Evolutionary conservation across 2,797 vertebrate species (phyloP).

Genomic region (Sciurus carolinensis): DNA sequence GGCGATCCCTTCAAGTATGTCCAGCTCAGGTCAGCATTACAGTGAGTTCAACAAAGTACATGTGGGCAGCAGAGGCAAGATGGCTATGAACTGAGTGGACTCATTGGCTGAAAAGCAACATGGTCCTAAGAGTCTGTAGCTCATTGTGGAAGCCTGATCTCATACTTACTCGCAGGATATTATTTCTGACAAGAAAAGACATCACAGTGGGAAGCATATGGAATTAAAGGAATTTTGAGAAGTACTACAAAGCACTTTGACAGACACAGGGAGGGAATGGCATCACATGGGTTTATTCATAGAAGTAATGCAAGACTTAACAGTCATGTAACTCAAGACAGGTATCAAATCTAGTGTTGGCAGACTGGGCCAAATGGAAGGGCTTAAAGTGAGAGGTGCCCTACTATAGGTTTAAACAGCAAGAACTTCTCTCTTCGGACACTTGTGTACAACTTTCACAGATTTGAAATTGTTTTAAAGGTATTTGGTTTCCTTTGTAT

Average conservation of each 20-base stretch:
- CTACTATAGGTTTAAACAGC: neutral
- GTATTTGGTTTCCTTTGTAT: neutral
- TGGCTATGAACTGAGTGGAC: neutral
- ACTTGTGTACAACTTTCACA: neutral
- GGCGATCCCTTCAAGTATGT: neutral
- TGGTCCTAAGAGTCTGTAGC: neutral
- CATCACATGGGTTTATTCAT: neutral
- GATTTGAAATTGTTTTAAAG: neutral
- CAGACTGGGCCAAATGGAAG: neutral
- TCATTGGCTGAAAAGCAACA: neutral
- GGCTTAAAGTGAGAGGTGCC: neutral
- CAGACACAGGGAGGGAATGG: neutral
- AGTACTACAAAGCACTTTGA: neutral
- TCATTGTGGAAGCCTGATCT: neutral
- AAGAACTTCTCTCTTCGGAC: conserved; percentile 8
- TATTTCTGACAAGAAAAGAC: conserved; percentile 41
- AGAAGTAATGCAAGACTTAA: neutral
- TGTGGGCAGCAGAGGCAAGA: neutral
- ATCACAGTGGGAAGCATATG: neutral
- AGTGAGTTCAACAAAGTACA: neutral
- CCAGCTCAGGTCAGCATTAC: neutral
- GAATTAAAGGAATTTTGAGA: conserved; percentile 56
- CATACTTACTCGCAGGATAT: neutral
- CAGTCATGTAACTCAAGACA: neutral
- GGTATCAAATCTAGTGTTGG: neutral